Base-by-base conservation (phyloP, 2,888 invertebrate species). In the Eupithecia abbreviata region DNA sequence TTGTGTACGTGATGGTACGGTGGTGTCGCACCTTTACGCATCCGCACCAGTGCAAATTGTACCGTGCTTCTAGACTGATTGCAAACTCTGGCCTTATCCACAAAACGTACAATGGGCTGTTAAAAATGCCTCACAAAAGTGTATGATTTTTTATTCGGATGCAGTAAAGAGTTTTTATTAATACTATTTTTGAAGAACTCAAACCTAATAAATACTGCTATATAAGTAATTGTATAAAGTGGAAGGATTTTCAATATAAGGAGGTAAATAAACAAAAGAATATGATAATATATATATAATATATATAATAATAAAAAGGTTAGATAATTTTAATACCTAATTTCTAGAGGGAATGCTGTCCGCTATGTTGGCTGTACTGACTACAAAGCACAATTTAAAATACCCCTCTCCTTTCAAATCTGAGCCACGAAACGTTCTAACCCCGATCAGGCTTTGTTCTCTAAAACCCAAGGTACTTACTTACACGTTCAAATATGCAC, bases 1-100 rank as follows among this genome's bases (percentile, higher is more conserved):
- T 18, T 13, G 30, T 49, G 47, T 18, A 12, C 12, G n/a, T n/a
- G n/a, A n/a, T n/a, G n/a, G n/a, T n/a, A n/a, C 12, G 12, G 69
- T 69, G 69, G 45, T 12, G 30, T 12, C 6, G 69, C 30, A 30
- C 45, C 47, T 90, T 90, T 89, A 91, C 89, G 87, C 89, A 87
- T 81, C 88, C 86, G 84, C 85, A 81, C 82, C 82, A 86, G 88
- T 86, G 89, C 88, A 90, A 91, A 90, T 90, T 89, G 89, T 86
- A 84, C 84, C 84, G 86, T 84, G 84, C 84, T 88, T 87, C 87
- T 86, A 87, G 87, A 87, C 87, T 90, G 90, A 90, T 90, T 89
- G 88, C 86, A 84, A 83, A 78, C 82, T 82, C 82, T 82, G 47
- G 69, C 69, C 69, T 47, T n/a, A 47, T 45, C 49, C 47, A 47